Base-by-base conservation (phyloP, 2,797 vertebrate species). In the Aldrovandia affinis region DNA sequence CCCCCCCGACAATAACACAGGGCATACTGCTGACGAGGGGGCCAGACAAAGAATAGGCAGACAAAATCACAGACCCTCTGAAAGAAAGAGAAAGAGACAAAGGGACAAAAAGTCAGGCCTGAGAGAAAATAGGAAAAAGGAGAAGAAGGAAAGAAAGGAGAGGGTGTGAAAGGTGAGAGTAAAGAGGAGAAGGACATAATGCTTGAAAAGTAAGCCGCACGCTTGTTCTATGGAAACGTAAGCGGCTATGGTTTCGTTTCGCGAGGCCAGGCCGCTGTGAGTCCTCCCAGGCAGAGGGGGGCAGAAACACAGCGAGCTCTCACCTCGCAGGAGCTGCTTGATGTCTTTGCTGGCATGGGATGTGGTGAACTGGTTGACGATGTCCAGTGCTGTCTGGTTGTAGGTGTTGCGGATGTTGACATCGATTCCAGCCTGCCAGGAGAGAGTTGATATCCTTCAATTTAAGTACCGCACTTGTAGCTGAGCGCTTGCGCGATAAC, bases 361-460 rank as follows among this genome's bases (percentile, higher is more conserved):
- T 0, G 97, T 98, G 89, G 98, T 99, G 94, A 99, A 99, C 92
- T 99, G 98, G 91, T 99, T 99, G 81, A 99, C 98, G 0, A 99
- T 99, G 93, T 99, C 98, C 94, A 99, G 93, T 0, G 98, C 97
- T 0, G 98, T 99, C 94, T 99, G 98, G 92, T 98, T 98, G 89
- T 99, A 99, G 0, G 97, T 97, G 92, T 99, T 99, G 12, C 98
- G 94, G 86, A 99, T 96, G 92, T 97, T 98, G 78, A 98, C 96
- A 0, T 96, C 97, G 0, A 97, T 93, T 0, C 93, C 94, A 0
- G 93, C 94, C 98, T 96, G 86, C 33, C 79, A 75, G 75, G 22
- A 14, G 22, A 22, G 47, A 50, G 20, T 10, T 7, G 36, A 14
- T 42, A 18, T 8, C 57, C 42, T 2, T 14, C 12, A 47, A 65